phyloP scores from a whole-genome alignment of 2,797 vertebrate genomes.

The Siniperca undulata region DNA sequence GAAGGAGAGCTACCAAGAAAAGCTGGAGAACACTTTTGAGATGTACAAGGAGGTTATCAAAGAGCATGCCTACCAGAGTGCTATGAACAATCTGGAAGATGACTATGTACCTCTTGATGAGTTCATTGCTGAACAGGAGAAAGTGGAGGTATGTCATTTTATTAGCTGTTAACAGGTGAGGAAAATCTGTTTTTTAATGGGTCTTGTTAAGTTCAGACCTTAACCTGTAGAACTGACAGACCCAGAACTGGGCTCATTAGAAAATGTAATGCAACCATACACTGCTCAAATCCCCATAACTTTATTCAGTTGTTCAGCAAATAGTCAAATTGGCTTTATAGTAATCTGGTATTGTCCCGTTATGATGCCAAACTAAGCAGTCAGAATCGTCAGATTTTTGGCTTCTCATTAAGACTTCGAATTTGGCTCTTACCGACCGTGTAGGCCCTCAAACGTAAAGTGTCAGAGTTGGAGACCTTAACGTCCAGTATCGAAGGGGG shows the following conservation, averaged over 20 bases:
- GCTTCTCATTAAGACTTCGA: background rate
- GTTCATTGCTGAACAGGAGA: conserved; percentile 89
- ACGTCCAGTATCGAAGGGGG: background rate
- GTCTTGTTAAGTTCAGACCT: background rate
- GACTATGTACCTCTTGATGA: conserved; percentile 90
- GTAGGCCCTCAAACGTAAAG: conserved; percentile 77
- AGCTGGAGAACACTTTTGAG: conserved; percentile 92
- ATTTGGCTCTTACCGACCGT: background rate
- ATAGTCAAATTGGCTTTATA: background rate
- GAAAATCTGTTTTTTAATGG: background rate
- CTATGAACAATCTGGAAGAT: conserved; percentile 90
- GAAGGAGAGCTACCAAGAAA: conserved; percentile 91
- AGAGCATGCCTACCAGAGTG: conserved; percentile 91
- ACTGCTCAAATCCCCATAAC: background rate
- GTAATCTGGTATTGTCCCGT: background rate
- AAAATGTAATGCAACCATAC: background rate
- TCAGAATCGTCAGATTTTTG: background rate
- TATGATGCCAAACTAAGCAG: background rate
- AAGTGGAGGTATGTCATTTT: conserved; percentile 84
- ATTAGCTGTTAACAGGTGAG: background rate
- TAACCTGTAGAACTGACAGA: background rate
- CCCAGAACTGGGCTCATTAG: background rate
- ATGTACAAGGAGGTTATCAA: conserved; percentile 94
- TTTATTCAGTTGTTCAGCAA: background rate
- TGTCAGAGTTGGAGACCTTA: conserved; percentile 75